A percentile compares a stretch with the other conserved stretches of the same genome.
phyloP scores from a whole-genome alignment of 2,113 vertebrate genomes.

The Scomber scombrus region DNA sequence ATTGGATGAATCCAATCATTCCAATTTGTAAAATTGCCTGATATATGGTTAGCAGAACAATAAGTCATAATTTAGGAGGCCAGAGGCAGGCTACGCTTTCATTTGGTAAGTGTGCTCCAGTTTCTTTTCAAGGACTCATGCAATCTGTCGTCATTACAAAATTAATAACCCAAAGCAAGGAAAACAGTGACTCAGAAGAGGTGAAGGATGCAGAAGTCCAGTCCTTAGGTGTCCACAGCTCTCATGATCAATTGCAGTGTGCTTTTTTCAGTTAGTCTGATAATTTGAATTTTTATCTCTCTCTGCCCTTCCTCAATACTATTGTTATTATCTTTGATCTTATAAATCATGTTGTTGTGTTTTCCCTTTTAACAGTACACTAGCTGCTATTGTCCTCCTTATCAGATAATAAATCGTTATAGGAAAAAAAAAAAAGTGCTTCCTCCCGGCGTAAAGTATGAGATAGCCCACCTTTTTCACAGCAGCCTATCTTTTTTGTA shows the following conservation, averaged over 20 bases:
- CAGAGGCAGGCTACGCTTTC: slow-evolving; percentile 51
- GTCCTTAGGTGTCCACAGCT: slow-evolving; percentile 38
- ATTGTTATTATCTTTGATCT: slow-evolving; percentile 59
- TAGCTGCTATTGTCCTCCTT: slow-evolving; percentile 49
- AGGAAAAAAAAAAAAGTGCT: slow-evolving; percentile 46
- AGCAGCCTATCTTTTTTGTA: slow-evolving; percentile 40
- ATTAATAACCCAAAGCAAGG: slow-evolving; percentile 70
- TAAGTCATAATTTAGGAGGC: slow-evolving; percentile 75
- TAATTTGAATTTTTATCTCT: slow-evolving; percentile 56
- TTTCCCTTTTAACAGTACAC: slow-evolving; percentile 49
- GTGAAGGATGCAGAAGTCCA: slow-evolving; percentile 49
- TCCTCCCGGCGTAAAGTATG: slow-evolving; percentile 27
- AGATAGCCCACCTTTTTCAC: slow-evolving; percentile 44
- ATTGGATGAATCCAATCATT: slow-evolving; percentile 77
- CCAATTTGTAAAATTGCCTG: slow-evolving; percentile 76
- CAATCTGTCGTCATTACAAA: slow-evolving; percentile 74
- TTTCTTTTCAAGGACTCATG: slow-evolving; percentile 73
- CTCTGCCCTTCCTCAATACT: slow-evolving; percentile 28
- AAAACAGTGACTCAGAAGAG: slow-evolving; percentile 35
- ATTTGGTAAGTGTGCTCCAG: slow-evolving; percentile 66
- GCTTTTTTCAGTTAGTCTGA: slow-evolving; percentile 61
- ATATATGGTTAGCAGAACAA: slow-evolving; percentile 79
- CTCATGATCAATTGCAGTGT: slow-evolving; percentile 50
- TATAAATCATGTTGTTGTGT: slow-evolving; percentile 51
- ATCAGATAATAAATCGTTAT: slow-evolving; percentile 70